These are phyloP conservation scores for Darevskia mixta DNA, from an alignment of 2,797 vertebrate species.

Conservation along the genomic window DNA sequence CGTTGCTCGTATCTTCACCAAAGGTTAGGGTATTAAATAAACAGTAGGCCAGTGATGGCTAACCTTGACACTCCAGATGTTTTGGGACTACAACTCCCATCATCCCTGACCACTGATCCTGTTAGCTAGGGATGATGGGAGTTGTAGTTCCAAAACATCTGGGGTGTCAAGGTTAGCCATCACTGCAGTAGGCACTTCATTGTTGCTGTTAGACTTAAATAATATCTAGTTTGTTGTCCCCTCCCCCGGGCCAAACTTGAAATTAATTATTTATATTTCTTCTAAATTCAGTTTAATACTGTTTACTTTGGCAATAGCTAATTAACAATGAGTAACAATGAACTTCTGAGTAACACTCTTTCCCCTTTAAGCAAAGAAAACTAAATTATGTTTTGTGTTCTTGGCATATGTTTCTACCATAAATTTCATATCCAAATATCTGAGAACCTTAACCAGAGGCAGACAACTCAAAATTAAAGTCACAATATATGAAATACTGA, in stretches of 20 bases:
- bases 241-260: background rate
- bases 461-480: slow-evolving; percentile 25
- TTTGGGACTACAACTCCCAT: too few species aligned
- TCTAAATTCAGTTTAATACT: slow-evolving; percentile 41
- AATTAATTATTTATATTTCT: slow-evolving; percentile 42
- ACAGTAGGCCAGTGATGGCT: too few species aligned
- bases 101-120: too few species aligned
- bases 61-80: too few species aligned
- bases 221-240: background rate
- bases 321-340: background rate
- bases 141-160: too few species aligned
- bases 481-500: slow-evolving; percentile 16
- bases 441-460: slow-evolving; percentile 24
- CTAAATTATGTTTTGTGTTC: slow-evolving; percentile 24
- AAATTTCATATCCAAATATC: slow-evolving; percentile 24
- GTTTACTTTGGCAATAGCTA: slow-evolving; percentile 33
- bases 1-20: slow-evolving; percentile 11
- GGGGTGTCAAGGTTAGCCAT: too few species aligned
- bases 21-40: slow-evolving; percentile 10
- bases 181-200: slow-evolving; percentile 6
- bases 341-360: slow-evolving; percentile 9
- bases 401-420: background rate
- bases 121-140: too few species aligned
- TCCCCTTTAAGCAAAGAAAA: background rate
- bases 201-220: slow-evolving; percentile 7